These are phyloP conservation scores for Intellagama lesueurii DNA, from an alignment of 2,797 vertebrate genomes.

Conservation along the genomic window DNA sequence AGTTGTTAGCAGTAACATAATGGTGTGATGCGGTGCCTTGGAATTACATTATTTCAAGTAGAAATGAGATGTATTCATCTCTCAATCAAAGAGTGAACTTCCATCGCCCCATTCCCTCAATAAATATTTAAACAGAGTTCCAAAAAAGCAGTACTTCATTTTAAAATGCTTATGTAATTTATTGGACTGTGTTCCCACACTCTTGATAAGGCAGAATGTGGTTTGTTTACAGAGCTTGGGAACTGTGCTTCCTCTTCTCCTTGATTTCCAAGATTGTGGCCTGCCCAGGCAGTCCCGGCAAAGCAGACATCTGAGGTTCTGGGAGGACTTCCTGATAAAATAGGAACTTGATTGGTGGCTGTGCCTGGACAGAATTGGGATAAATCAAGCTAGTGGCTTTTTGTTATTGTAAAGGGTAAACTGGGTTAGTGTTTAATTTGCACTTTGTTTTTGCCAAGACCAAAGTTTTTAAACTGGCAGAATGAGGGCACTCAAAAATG, in stretches of 20 bases:
- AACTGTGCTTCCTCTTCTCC: not conserved
- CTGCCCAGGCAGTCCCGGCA: not conserved
- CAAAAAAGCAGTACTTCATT: not conserved
- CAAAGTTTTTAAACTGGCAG: constrained; percentile 52
- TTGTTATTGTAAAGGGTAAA: not conserved
- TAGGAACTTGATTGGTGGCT: not conserved
- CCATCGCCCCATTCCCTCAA: not conserved
- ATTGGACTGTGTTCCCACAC: not conserved
- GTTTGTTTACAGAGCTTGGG: constrained; percentile 6
- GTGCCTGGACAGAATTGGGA: constrained; percentile 8
- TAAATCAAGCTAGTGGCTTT: not conserved
- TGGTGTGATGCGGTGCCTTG: not conserved
- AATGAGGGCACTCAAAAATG: constrained; percentile 65
- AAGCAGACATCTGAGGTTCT: not conserved
- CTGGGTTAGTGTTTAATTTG: constrained; percentile 33
- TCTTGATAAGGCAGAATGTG: constrained; percentile 8
- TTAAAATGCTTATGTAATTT: not conserved
- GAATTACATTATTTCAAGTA: not conserved
- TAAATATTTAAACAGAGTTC: not conserved
- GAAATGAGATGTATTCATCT: not conserved
- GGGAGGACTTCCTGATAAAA: not conserved
- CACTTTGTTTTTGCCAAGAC: constrained; percentile 55
- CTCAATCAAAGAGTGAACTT: not conserved
- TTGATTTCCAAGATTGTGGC: not conserved
- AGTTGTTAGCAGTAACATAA: not conserved